Base-by-base conservation (phyloP, 2,797 vertebrate genomes). In the Antennarius maculatus region DNA sequence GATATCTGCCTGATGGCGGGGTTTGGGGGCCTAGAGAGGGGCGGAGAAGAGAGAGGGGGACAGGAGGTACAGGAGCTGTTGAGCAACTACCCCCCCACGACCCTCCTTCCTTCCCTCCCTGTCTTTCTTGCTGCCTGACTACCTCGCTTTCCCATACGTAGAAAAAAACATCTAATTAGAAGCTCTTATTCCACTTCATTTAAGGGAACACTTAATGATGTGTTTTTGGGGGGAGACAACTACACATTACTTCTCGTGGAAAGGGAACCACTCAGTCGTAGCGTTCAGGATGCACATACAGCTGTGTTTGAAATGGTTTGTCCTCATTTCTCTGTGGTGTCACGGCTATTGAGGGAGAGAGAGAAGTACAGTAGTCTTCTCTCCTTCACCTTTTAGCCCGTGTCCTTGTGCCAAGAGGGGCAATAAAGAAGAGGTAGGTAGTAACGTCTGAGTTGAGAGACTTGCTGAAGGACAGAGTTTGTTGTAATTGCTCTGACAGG, bases 161-260 rank as follows among this genome's bases (percentile, higher is more conserved):
- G 82, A 79, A 81, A 86, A 81, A 73, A 48, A 3, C 79, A 86
- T 92, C 91, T 93, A 91, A 93, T 93, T 93, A 93, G 88, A 87
- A 91, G 84, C 87, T 92, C 90, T 91, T 92, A 93, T 92, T 93
- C 91, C 90, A 93, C 88, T 93, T 92, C 91, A 93, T 93, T 93
- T 92, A 92, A 90, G 88, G 90, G 89, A 91, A 90, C 84, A 89
- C 90, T 90, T 90, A 92, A 91, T 90, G 89, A 91, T 91, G 87
- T 91, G 88, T 89, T 92, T 89, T 92, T 87, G 82, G 80, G 83
- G 74, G 74, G 73, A 85, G 91, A 90, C 90, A 91, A 92, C 88
- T 86, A 76, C 80, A 88, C 83, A 91, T 92, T 93, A 92, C 81
- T 87, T 88, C 86, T 89, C 89, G 80, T 91, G 90, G 84, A 89